A percentile compares a stretch with the other conserved stretches of the same genome.
Evolutionary conservation across 2,797 vertebrate species (phyloP).

Genomic region (Notolabrus celidotus): DNA sequence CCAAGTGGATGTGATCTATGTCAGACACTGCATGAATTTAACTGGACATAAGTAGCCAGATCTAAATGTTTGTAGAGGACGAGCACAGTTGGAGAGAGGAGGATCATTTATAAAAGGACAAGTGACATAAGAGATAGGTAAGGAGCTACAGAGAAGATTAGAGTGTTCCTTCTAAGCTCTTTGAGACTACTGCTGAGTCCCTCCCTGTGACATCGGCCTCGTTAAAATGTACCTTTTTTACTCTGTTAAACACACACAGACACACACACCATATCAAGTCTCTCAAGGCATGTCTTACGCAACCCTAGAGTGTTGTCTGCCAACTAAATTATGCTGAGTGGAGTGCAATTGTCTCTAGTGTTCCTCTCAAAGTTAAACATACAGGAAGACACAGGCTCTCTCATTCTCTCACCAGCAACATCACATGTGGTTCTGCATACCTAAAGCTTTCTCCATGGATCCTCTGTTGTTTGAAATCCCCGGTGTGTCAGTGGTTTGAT

Average conservation of each 20-base stretch:
- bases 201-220: conserved; percentile 38
- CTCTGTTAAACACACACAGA: neutral
- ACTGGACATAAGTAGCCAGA: neutral
- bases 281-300: conserved; percentile 47
- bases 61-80: neutral
- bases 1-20: neutral
- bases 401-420: conserved; percentile 34
- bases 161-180: conserved; percentile 4
- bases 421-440: conserved; percentile 60
- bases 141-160: conserved; percentile 16
- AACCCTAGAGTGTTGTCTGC: conserved; percentile 46
- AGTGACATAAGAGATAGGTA: neutral
- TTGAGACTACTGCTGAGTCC: conserved; percentile 13
- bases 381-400: conserved; percentile 25
- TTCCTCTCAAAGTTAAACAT: conserved; percentile 44
- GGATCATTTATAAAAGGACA: neutral
- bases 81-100: neutral
- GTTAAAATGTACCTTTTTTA: conserved; percentile 57
- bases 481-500: conserved; percentile 59
- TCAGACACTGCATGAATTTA: neutral
- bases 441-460: conserved; percentile 27
- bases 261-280: conserved; percentile 24
- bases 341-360: conserved; percentile 47
- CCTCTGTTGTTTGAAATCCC: conserved; percentile 57
- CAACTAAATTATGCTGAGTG: conserved; percentile 67